Conservation (phyloP, 1,140 invertebrate genomes). For the Drosophila jambulina region DNA sequence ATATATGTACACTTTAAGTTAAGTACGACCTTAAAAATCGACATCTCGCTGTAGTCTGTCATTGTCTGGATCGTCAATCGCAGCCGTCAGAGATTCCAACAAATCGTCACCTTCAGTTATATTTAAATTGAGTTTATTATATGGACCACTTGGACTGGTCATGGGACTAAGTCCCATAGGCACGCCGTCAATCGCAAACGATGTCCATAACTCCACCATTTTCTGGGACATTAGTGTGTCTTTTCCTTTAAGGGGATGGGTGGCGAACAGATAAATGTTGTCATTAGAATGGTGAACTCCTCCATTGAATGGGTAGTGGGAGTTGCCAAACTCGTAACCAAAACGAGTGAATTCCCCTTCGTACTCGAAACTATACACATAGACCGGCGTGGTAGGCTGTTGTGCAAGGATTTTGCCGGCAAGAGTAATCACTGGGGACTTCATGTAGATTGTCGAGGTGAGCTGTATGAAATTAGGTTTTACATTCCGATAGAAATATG, state of each 20-base stretch:
- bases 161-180: conserved; percentile 55
- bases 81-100: conserved; percentile 61
- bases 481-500: neutral
- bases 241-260: conserved; percentile 64
- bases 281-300: conserved; percentile 85
- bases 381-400: conserved; percentile 49
- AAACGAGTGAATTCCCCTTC: conserved; percentile 78
- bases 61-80: conserved; percentile 76
- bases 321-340: conserved; percentile 80
- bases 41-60: conserved; percentile 49
- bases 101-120: conserved; percentile 53
- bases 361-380: conserved; percentile 82
- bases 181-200: conserved; percentile 75
- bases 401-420: conserved; percentile 44
- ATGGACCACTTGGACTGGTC: conserved; percentile 67
- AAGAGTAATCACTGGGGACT: conserved; percentile 74
- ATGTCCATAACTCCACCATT: conserved; percentile 85
- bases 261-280: conserved; percentile 83
- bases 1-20: neutral
- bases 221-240: conserved; percentile 75
- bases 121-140: conserved; percentile 64
- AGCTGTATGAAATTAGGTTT: conserved; percentile 40
- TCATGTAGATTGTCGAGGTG: conserved; percentile 58
- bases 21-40: conserved; percentile 36
- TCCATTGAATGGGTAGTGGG: conserved; percentile 84